Base-by-base conservation (phyloP, 2,113 vertebrate genomes). In the Prochilodus magdalenae region DNA sequence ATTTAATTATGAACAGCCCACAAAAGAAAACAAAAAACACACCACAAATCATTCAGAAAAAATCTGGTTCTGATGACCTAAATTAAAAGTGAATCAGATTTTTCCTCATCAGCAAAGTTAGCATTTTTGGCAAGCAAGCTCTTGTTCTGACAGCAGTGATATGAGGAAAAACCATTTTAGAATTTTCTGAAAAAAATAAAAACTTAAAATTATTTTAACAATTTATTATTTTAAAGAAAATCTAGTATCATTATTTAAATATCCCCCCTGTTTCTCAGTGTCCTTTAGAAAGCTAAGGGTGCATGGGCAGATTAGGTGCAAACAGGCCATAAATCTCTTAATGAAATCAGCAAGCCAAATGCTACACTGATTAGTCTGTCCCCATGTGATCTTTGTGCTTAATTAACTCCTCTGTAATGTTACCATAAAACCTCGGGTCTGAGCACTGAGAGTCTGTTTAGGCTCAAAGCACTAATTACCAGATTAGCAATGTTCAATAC, bases 401-500 rank as follows among this genome's bases (percentile, higher is more conserved):
- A 93, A 94, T 94, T 92, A 93, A 90, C 84, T 67, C 77, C 86
- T 70, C 76, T 59, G 80, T 81, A 90, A 85, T 88, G 86, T 84
- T 59, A 55, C 89, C 89, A 93, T 93, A 92, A 93, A 93, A 88
- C 90, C 90, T 89, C 82, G 24, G 77, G 75, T 84, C 80, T 83
- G 83, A 88, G 86, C 87, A 81, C 80, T 71, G 27, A 73, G 49
- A 57, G 78, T 55, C n/a, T 71, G 70, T 75, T 75, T 74, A 63
- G 86, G 82, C 85, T 84, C 87, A 87, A 87, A 88, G 44, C 88
- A 85, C 89, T 93, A 92, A 92, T 92, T 92, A 94, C 89, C 88
- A 85, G 86, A 92, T 92, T 91, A 93, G 89, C 76, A 33, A 75
- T 30, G 71, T 88, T 94, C 92, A 92, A 92, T 93, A 93, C 79